Conservation (phyloP, 2,113 vertebrate species). For the Bubo blakistoni region DNA sequence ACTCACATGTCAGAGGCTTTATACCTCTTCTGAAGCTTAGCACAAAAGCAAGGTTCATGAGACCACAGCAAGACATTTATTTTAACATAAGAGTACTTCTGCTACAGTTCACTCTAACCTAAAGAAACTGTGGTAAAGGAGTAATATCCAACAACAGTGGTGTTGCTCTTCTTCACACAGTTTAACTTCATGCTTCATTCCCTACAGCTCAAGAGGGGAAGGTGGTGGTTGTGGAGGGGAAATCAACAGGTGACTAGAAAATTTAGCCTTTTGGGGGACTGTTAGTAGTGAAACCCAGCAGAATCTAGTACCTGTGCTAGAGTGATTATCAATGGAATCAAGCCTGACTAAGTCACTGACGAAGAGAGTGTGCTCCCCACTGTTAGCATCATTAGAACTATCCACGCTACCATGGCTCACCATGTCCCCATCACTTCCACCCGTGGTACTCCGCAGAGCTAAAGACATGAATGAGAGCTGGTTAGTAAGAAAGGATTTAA, state of each 20-base stretch:
- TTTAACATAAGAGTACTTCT: background rate
- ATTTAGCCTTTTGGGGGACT: background rate
- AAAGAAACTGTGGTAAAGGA: background rate
- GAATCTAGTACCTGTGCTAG: slow-evolving; percentile 84
- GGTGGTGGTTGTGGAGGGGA: background rate
- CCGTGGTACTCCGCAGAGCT: slow-evolving; percentile 69
- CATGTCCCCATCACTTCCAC: slow-evolving; percentile 81
- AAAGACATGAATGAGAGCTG: slow-evolving; percentile 65
- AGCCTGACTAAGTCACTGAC: slow-evolving; percentile 77
- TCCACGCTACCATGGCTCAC: slow-evolving; percentile 87
- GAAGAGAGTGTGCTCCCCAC: slow-evolving; percentile 81
- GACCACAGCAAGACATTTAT: background rate
- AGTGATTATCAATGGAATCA: slow-evolving; percentile 80
- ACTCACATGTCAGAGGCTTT: background rate
- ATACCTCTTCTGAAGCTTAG: background rate
- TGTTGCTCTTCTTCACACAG: background rate
- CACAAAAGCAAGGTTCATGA: background rate
- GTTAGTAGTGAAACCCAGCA: slow-evolving; percentile 59
- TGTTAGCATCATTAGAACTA: slow-evolving; percentile 86
- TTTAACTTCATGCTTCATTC: background rate
- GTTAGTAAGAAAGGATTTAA: slow-evolving; percentile 53
- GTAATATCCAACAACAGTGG: background rate
- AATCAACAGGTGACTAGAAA: slow-evolving; percentile 16
- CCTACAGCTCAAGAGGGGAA: background rate
- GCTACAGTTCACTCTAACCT: background rate